These are phyloP conservation scores for Ploceus nigricollis DNA, from an alignment of 2,113 vertebrate species.

Conservation along the genomic window DNA sequence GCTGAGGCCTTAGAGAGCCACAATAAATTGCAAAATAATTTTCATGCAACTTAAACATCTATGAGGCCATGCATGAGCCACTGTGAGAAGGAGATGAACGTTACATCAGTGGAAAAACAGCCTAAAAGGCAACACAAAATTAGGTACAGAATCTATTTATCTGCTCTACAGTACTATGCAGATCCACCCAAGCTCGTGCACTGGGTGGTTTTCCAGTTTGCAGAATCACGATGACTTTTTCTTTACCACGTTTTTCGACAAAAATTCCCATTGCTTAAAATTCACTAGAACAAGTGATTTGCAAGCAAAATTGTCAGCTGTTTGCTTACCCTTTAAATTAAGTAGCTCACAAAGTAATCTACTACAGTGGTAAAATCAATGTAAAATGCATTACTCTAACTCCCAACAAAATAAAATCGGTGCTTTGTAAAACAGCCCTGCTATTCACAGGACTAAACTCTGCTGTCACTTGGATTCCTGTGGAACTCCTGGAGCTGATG, in stretches of 20 bases:
- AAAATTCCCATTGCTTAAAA: neutral
- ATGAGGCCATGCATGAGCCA: neutral
- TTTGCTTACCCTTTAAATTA: slow-evolving; percentile 64
- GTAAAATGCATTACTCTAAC: slow-evolving; percentile 53
- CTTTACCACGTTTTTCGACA: neutral
- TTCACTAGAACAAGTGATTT: slow-evolving; percentile 19
- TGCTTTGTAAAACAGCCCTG: neutral
- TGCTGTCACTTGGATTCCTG: neutral
- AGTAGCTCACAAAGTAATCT: slow-evolving; percentile 48
- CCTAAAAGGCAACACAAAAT: neutral
- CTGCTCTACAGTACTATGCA: neutral
- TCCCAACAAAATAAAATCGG: neutral
- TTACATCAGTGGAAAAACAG: neutral
- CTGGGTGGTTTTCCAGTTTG: neutral
- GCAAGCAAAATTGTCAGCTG: slow-evolving; percentile 38
- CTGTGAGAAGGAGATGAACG: neutral
- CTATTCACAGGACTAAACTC: neutral
- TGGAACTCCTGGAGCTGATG: neutral
- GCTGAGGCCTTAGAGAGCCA: neutral
- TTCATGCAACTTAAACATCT: neutral
- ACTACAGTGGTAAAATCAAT: slow-evolving; percentile 58
- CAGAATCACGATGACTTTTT: neutral
- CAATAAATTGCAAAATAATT: neutral
- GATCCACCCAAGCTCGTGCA: neutral
- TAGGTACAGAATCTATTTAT: neutral